phyloP scores from a whole-genome alignment of 2,113 vertebrate species.

The Prietella phreatophila region DNA sequence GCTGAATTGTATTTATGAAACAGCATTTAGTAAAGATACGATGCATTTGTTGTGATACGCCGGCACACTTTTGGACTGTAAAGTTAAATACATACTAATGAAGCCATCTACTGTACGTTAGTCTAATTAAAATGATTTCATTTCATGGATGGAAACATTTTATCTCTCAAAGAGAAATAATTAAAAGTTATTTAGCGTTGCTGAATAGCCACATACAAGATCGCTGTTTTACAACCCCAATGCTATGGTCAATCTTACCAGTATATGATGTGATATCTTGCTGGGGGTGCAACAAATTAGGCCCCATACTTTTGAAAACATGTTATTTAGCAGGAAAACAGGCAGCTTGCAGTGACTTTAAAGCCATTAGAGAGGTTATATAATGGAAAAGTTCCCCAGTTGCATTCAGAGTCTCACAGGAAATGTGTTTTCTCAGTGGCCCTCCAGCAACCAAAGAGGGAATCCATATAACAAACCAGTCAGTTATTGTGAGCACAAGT shows the following conservation, averaged over 20 bases:
- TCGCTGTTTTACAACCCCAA: conserved; percentile 15
- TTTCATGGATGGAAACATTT: conserved; percentile 49
- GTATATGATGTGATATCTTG: conserved; percentile 3
- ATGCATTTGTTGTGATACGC: not conserved
- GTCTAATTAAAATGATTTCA: conserved; percentile 46
- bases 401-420: conserved; percentile 26
- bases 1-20: not conserved
- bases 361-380: conserved; percentile 38
- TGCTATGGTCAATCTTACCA: conserved; percentile 18
- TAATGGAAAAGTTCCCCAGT: conserved; percentile 24
- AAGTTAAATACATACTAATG: conserved; percentile 19
- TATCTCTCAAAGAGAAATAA: conserved; percentile 39
- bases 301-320: not conserved
- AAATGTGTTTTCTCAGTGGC: conserved; percentile 29
- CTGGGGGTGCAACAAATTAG: not conserved
- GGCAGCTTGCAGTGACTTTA: conserved; percentile 1
- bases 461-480: conserved; percentile 40
- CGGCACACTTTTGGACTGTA: not conserved
- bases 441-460: conserved; percentile 22
- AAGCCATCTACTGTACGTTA: conserved; percentile 34
- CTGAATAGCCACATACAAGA: conserved; percentile 19
- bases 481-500: conserved; percentile 17
- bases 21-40: not conserved
- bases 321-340: not conserved
- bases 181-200: conserved; percentile 40